Base-by-base conservation (phyloP, 2,888 invertebrate species). In the Eristalinus sepulchralis region DNA sequence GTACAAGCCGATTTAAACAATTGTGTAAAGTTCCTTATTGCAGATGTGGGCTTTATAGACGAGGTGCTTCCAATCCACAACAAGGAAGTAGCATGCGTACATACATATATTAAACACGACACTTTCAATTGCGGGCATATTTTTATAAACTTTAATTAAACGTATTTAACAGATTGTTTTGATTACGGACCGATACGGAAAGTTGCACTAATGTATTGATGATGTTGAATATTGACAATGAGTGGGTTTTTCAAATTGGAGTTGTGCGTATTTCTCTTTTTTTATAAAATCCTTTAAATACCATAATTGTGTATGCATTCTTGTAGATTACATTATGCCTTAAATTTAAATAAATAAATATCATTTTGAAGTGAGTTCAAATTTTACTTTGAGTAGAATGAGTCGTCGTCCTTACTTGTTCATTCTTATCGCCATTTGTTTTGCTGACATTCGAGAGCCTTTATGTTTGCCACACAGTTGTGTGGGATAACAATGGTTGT, bases 1-100 rank as follows among this genome's bases (percentile, higher is more conserved):
- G 13, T 99, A 99, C 93, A 99, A 99, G 93, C 99, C 99, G 68
- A 99, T 99, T 90, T 97, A 95, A 89, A 68, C 27, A 57, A 53
- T 27, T 27, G 2, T 31, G 6, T 3, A 10, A 36, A 76, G 8
- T 11, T 47, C 47, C 47, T 47, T 17, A 47, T 47, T 8, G 31
- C n/a, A 9, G n/a, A 20, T 39, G 31, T 17, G n/a, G 36, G 22
- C 73, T 78, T 70, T 67, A 59, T 10, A 66, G 68, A 64, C 24
- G 9, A 73, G 47, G 55, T 76, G 72, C 34, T 81, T 64, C 63
- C 63, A 77, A 31, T 67, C 55, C 55, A 39, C 47, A 68, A 31
- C 33, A 33, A 57, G 59, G 63, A 68, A 83, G 71, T 57, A 39
- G 13, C 55, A 57, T 31, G 55, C 72, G 27, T 67, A 68, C 67